A percentile compares a stretch with the other conserved stretches of the same genome.
Evolutionary conservation across 2,888 invertebrate genomes (phyloP).

Genomic region (Galerucella calmariensis): DNA sequence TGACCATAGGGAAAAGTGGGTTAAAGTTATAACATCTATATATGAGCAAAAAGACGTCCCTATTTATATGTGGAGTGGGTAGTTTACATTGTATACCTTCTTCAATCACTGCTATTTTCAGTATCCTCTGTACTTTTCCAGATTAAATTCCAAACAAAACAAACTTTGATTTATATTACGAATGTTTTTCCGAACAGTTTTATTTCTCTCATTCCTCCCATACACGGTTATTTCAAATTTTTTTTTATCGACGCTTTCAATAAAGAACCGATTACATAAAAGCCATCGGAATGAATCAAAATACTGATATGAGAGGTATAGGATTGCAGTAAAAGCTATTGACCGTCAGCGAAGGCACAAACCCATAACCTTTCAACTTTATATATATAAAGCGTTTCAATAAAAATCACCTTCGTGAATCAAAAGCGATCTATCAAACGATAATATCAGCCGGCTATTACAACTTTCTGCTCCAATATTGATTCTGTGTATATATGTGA

Average conservation of each 20-base stretch:
- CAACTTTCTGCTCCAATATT: constrained; percentile 54
- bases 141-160: not conserved
- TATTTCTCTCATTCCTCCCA: not conserved
- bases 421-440: constrained; percentile 63
- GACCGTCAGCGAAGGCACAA: constrained; percentile 52
- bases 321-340: constrained; percentile 48
- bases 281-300: constrained; percentile 52
- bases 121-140: not conserved
- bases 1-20: too few relatives aligned
- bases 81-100: too few relatives aligned
- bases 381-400: constrained; percentile 58
- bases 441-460: constrained; percentile 62
- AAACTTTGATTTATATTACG: constrained; percentile 1
- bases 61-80: too few relatives aligned
- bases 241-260: constrained; percentile 16
- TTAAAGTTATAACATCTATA: too few relatives aligned
- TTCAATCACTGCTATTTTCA: not conserved
- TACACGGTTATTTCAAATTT: not conserved
- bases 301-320: constrained; percentile 54
- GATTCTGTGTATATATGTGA: constrained; percentile 51
- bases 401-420: constrained; percentile 64
- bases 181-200: not conserved
- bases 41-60: too few relatives aligned
- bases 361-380: constrained; percentile 59
- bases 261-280: constrained; percentile 34